phyloP scores from a whole-genome alignment of 2,888 invertebrate genomes.

The Trichogramma evanescens region DNA sequence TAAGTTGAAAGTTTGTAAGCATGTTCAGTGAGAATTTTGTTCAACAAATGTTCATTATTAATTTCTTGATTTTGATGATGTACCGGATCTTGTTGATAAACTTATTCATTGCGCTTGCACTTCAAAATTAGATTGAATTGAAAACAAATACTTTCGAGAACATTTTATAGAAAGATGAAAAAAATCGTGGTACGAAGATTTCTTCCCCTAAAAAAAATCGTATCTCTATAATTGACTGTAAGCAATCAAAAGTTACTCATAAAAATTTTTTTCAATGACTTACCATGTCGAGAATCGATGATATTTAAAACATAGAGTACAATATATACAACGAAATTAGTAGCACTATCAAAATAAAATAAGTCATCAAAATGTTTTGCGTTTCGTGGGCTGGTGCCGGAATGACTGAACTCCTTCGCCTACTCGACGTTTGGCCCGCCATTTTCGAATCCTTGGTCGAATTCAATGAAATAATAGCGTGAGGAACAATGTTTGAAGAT shows the following conservation, averaged over 20 bases:
- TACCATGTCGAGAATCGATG: slow-evolving; percentile 28
- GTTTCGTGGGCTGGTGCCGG: slow-evolving; percentile 50
- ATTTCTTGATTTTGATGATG: too few species aligned
- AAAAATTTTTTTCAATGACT: slow-evolving; percentile 15
- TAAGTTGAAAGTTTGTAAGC: too few species aligned
- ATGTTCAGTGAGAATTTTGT: too few species aligned
- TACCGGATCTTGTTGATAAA: not conserved
- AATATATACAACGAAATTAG: slow-evolving; percentile 62
- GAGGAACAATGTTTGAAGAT: not conserved
- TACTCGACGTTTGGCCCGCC: slow-evolving; percentile 8
- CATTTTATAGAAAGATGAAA: too few species aligned
- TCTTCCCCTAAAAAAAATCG: too few species aligned
- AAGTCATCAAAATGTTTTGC: slow-evolving; percentile 63
- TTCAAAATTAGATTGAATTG: not conserved
- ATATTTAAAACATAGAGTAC: slow-evolving; percentile 52
- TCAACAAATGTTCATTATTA: too few species aligned
- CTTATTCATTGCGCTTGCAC: not conserved
- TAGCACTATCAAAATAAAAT: slow-evolving; percentile 61
- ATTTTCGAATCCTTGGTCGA: not conserved
- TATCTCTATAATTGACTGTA: too few species aligned
- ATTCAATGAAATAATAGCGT: too few species aligned
- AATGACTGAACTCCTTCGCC: slow-evolving; percentile 27
- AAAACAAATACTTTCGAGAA: not conserved
- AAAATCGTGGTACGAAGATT: too few species aligned
- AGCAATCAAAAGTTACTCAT: too few species aligned